Conservation (phyloP, 2,113 vertebrate species). For the Pedetes capensis region DNA sequence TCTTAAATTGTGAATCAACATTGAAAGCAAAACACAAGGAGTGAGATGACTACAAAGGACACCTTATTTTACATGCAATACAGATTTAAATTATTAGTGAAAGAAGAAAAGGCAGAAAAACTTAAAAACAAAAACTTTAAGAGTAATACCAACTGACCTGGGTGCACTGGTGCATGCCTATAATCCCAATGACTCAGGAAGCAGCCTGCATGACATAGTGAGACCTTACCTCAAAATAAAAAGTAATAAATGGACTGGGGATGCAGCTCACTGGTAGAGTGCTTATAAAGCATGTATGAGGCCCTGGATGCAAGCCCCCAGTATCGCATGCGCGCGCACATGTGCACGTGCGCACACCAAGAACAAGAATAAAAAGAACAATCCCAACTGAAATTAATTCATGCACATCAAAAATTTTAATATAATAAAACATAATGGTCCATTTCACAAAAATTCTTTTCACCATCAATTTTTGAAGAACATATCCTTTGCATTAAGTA, state of each 20-base stretch:
- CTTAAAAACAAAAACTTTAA: neutral
- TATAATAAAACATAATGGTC: neutral
- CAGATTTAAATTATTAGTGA: neutral
- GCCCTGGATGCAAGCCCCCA: no score
- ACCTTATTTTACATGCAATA: neutral
- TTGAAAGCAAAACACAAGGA: constrained; percentile 24
- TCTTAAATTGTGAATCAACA: constrained; percentile 31
- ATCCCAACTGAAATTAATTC: neutral
- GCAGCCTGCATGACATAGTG: no score
- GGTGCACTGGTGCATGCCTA: no score
- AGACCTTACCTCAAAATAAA: no score
- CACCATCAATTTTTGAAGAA: constrained; percentile 18
- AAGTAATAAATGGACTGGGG: no score
- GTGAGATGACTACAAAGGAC: constrained; percentile 19
- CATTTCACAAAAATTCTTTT: constrained; percentile 35
- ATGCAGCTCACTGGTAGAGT: no score
- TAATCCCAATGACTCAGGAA: no score
- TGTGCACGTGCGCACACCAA: no score
- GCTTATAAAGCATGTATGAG: no score
- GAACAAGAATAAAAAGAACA: no score
- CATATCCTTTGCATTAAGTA: constrained; percentile 18
- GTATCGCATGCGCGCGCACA: no score
- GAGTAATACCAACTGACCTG: no score
- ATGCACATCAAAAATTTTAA: constrained; percentile 26
- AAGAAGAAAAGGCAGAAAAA: constrained; percentile 3